phyloP scores from a whole-genome alignment of 2,888 invertebrate genomes.

The Blastobasis lacticolella region DNA sequence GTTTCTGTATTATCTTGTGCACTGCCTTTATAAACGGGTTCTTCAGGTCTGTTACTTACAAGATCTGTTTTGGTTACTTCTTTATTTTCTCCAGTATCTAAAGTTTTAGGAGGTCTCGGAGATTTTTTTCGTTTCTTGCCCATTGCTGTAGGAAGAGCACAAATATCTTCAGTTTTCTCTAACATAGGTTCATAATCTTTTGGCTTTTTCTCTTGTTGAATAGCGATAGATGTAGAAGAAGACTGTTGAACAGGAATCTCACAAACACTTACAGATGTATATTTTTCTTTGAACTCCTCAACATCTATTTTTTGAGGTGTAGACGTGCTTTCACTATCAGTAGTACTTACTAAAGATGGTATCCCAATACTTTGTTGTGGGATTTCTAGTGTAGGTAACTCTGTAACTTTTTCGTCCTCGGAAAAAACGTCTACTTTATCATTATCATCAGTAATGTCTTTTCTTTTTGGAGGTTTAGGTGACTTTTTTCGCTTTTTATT shows the following conservation, averaged over 20 bases:
- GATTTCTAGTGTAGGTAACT: too few relatives aligned
- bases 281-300: too few relatives aligned
- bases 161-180: not conserved
- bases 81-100: slow-evolving; percentile 1
- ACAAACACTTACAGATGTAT: too few relatives aligned
- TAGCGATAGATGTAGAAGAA: too few relatives aligned
- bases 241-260: too few relatives aligned
- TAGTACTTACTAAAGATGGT: too few relatives aligned
- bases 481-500: slow-evolving; percentile 12
- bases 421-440: not conserved
- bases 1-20: not conserved
- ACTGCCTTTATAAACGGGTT: not conserved
- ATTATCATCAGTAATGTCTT: slow-evolving; percentile 1
- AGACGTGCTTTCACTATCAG: too few relatives aligned
- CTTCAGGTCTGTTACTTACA: too few relatives aligned
- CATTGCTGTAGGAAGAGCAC: not conserved
- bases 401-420: too few relatives aligned
- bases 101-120: slow-evolving; percentile 10
- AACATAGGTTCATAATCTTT: not conserved
- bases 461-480: slow-evolving; percentile 11
- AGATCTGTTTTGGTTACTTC: slow-evolving; percentile 2
- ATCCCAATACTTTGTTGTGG: too few relatives aligned
- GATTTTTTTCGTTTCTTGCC: slow-evolving; percentile 15
- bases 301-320: too few relatives aligned
- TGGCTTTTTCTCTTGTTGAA: too few relatives aligned